Evolutionary conservation across 2,888 invertebrate species (phyloP).

Genomic region (Synanthedon formicaeformis): DNA sequence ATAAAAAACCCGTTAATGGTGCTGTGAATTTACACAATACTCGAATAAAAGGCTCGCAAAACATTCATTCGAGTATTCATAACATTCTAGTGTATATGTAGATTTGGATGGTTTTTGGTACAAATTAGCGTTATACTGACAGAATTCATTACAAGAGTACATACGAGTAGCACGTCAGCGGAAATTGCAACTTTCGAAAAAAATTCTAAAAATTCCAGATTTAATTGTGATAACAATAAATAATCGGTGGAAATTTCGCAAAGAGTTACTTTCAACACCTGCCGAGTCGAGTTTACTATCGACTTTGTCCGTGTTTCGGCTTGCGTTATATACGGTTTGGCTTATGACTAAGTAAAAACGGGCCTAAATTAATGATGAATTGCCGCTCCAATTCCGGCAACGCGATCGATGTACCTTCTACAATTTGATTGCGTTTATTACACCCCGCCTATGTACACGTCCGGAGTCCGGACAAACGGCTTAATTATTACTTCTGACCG

Average conservation of each 20-base stretch:
- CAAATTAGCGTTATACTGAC: too few species aligned
- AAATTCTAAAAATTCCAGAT: neutral
- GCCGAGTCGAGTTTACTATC: neutral
- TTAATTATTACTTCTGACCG: slow-evolving; percentile 27
- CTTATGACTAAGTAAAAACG: neutral
- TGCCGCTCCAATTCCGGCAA: slow-evolving; percentile 1
- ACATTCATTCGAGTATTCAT: too few species aligned
- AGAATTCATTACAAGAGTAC: too few species aligned
- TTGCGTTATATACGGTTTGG: neutral
- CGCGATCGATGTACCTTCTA: slow-evolving; percentile 2
- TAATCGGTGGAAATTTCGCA: neutral
- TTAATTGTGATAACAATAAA: neutral
- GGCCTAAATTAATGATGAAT: slow-evolving; percentile 3
- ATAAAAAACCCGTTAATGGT: too few species aligned
- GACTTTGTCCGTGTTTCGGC: neutral
- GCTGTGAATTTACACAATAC: too few species aligned
- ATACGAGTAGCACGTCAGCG: too few species aligned
- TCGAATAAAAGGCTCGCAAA: too few species aligned
- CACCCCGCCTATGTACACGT: neutral
- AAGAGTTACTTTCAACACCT: neutral
- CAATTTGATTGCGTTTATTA: neutral
- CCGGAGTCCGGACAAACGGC: slow-evolving; percentile 6
- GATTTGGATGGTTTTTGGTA: too few species aligned
- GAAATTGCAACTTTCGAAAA: neutral
- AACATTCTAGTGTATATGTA: too few species aligned